These are phyloP conservation scores for Drosophila orosa DNA, from an alignment of 1,140 invertebrate species.

Conservation along the genomic window DNA sequence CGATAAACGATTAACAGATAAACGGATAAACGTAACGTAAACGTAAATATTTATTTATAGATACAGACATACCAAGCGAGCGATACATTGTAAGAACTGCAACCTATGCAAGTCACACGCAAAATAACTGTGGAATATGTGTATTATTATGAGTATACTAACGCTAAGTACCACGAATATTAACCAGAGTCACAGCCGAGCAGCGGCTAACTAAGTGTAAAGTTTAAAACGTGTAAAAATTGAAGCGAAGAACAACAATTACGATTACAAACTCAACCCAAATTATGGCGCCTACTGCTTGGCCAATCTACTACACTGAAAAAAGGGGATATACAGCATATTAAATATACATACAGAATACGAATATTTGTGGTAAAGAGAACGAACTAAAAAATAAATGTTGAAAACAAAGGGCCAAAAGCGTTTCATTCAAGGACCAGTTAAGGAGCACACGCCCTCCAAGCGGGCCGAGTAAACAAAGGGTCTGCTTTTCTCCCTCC, in stretches of 20 bases:
- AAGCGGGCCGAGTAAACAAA: conserved; percentile 35
- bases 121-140: conserved; percentile 49
- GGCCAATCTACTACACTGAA: conserved; percentile 69
- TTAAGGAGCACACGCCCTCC: conserved; percentile 31
- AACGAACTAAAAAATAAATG: conserved; percentile 77
- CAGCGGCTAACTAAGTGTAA: conserved; percentile 41
- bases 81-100: conserved; percentile 58
- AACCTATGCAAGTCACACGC: conserved; percentile 60
- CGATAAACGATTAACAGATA: conserved; percentile 10
- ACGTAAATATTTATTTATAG: conserved; percentile 68
- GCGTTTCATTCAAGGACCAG: conserved; percentile 41
- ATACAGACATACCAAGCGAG: conserved; percentile 74
- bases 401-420: conserved; percentile 66
- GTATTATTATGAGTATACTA: conserved; percentile 65
- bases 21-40: conserved; percentile 15
- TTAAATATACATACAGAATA: conserved; percentile 73
- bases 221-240: conserved; percentile 39
- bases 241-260: conserved; percentile 41
- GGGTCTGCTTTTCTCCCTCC: neutral
- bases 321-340: conserved; percentile 58
- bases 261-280: conserved; percentile 63
- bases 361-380: conserved; percentile 79
- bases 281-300: conserved; percentile 73
- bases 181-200: conserved; percentile 55
- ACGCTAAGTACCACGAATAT: conserved; percentile 54